These are phyloP conservation scores for Rhodinocichla rosea DNA, from an alignment of 2,113 vertebrate genomes.

Conservation along the genomic window DNA sequence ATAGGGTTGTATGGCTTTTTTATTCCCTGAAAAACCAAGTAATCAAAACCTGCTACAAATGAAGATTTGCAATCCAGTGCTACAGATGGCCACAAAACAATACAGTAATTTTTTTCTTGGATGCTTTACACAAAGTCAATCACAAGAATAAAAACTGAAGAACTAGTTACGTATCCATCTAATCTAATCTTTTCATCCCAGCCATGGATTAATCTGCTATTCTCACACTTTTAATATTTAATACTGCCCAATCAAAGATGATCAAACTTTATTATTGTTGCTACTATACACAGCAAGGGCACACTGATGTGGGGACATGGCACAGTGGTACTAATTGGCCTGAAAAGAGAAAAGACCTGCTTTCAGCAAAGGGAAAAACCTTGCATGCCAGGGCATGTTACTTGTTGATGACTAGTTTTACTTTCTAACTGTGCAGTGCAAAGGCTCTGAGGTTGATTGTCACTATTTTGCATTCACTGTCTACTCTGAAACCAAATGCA, in stretches of 20 bases:
- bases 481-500: background rate
- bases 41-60: background rate
- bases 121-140: background rate
- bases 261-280: background rate
- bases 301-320: background rate
- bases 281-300: background rate
- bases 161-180: background rate
- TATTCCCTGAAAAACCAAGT: slow-evolving; percentile 80
- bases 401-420: background rate
- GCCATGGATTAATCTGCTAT: background rate
- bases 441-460: background rate
- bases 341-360: background rate
- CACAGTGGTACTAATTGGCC: background rate
- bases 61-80: background rate
- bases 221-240: background rate
- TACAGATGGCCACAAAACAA: background rate
- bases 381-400: background rate
- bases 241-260: background rate
- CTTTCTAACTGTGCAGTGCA: background rate
- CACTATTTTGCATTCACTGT: background rate
- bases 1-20: slow-evolving; percentile 98
- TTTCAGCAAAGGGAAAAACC: background rate
- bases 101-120: background rate
- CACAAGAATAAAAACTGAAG: background rate
- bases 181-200: background rate